Evolutionary conservation across 2,113 vertebrate genomes (phyloP).

Genomic region (Siniperca chuatsi): DNA sequence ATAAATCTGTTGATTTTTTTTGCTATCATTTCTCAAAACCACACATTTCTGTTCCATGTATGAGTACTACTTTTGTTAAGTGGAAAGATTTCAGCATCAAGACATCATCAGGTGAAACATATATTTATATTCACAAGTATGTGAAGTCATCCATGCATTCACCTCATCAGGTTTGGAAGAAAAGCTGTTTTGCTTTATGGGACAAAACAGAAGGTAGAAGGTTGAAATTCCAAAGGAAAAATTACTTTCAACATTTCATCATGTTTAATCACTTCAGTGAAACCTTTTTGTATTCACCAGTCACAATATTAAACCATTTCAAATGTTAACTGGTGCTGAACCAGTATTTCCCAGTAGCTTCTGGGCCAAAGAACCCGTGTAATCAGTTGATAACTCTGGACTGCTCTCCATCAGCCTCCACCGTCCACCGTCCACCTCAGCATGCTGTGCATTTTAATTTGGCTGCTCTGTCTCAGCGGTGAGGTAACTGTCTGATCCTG

Average conservation of each 20-base stretch:
- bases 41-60: no score
- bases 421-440: background rate
- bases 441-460: slow-evolving; percentile 50
- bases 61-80: background rate
- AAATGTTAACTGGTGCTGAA: background rate
- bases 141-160: background rate
- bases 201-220: background rate
- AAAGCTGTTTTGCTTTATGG: background rate
- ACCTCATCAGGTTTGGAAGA: no score
- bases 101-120: background rate
- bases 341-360: background rate
- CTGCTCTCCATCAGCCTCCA: background rate
- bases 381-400: background rate
- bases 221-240: background rate
- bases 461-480: slow-evolving; percentile 4
- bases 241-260: no score
- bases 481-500: slow-evolving; percentile 15
- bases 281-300: background rate
- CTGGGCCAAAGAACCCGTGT: background rate
- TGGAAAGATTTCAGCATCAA: no score
- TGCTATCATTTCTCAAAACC: background rate
- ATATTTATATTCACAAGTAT: background rate
- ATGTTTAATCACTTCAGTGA: background rate
- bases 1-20: background rate
- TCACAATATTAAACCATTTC: background rate